Evolutionary conservation across 2,888 invertebrate species (phyloP), one percentile per base, ranked within the genome.

Genomic region (Tupiocoris notatus): DNA sequence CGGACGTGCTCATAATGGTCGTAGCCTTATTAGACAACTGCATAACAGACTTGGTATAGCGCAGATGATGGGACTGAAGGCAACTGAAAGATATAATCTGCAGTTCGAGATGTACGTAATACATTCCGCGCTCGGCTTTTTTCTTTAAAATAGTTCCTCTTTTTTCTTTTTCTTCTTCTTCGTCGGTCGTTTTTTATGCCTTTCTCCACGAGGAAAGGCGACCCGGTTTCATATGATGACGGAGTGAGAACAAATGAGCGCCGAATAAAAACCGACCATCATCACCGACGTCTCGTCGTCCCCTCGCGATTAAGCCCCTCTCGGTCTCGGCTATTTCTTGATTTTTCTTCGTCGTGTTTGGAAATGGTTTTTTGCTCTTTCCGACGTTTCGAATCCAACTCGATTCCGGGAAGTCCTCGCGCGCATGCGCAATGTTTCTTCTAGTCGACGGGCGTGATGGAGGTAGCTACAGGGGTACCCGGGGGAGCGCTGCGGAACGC

Each of bases 231-330:
- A 73, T 73, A 73, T 73, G 3, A 59, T n/a, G 75, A 74, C 74
- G 64, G 56, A 65, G 75, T 39, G 75, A 75, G 75, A 75, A 75
- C 75, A 75, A 75, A 75, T 75, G 66, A 75, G 75, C 65, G 57
- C 75, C 58, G 66, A 75, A 66, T 75, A 75, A 75, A 75, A 75
- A 75, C 75, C 56, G 56, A 64, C n/a, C 56, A 74, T 58, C n/a
- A 12, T 23, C 24, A 22, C 22, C 59, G 22, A n/a, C 59, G 22
- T 59, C 58, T 22, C 22, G 57, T 59, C 73, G 21, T 39, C 58
- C n/a, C 58, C 39, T 12, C 67, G 67, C 25, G 20, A 17, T 25
- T 25, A 18, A 20, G 54, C 56, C 56, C n/a, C 67, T 67, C 56
- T 57, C 21, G n/a, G 56, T 23, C 17, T 56, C 67, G 16, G 22